phyloP scores from a whole-genome alignment of 2,797 vertebrate genomes.

The Onychomys arenicola region DNA sequence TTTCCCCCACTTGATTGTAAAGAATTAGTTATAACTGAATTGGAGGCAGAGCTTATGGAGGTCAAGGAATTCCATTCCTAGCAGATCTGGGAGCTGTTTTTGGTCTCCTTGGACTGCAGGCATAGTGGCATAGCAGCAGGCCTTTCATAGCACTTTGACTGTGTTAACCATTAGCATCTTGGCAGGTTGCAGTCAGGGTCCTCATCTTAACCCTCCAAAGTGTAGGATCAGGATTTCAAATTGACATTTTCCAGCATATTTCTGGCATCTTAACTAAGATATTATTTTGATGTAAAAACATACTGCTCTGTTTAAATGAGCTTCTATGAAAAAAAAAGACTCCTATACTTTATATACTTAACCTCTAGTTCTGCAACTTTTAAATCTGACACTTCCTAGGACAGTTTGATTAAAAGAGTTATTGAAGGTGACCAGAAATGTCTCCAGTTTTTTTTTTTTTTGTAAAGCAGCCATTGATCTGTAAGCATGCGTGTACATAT shows the following conservation, averaged over 20 bases:
- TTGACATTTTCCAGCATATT: constrained; percentile 35
- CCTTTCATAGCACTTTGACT: constrained; percentile 17
- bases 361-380: constrained; percentile 25
- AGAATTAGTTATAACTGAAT: constrained; percentile 24
- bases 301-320: constrained; percentile 44
- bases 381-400: constrained; percentile 50
- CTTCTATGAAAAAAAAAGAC: constrained; percentile 13
- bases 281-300: constrained; percentile 35
- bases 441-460: background rate
- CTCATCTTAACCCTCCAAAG: constrained; percentile 37
- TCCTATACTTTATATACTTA: background rate
- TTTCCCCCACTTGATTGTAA: background rate
- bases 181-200: background rate
- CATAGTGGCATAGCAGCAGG: background rate
- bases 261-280: constrained; percentile 45
- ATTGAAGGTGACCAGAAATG: constrained; percentile 45
- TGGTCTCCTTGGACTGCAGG: background rate
- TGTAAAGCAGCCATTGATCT: constrained; percentile 40
- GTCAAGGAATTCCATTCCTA: constrained; percentile 27
- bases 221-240: background rate
- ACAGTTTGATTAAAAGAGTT: constrained; percentile 61
- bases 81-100: background rate
- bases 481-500: background rate
- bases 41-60: background rate
- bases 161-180: background rate